phyloP scores from a whole-genome alignment of 2,113 vertebrate genomes.

The Clarias magur region DNA sequence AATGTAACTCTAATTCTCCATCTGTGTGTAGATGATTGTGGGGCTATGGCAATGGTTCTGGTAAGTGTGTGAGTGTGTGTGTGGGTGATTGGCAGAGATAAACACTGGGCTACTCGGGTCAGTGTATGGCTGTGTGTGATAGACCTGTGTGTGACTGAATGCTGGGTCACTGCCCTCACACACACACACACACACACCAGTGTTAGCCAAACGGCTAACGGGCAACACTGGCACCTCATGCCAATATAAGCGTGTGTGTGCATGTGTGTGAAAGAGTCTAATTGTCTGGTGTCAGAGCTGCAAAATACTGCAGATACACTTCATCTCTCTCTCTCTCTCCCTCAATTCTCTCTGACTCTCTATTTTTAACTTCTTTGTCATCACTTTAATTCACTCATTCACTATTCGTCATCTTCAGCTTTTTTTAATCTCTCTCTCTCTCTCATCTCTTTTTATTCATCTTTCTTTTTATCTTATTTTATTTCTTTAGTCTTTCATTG shows the following conservation, averaged over 20 bases:
- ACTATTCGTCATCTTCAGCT: neutral
- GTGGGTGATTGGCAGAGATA: slow-evolving; percentile 89
- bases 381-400: neutral
- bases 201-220: slow-evolving; percentile 70
- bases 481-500: neutral
- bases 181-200: slow-evolving; percentile 44
- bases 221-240: slow-evolving; percentile 71
- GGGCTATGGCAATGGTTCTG: slow-evolving; percentile 71
- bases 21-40: slow-evolving; percentile 89
- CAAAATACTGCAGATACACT: slow-evolving; percentile 67
- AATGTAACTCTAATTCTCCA: slow-evolving; percentile 79
- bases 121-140: slow-evolving; percentile 98
- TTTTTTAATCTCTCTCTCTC: neutral
- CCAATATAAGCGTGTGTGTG: slow-evolving; percentile 84
- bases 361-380: neutral
- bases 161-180: slow-evolving; percentile 71
- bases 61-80: slow-evolving; percentile 80
- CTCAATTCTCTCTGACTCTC: neutral
- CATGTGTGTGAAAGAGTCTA: slow-evolving; percentile 76
- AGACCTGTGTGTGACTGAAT: slow-evolving; percentile 73
- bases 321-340: slow-evolving; percentile 49
- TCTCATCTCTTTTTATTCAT: neutral
- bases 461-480: neutral
- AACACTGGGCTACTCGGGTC: slow-evolving; percentile 88
- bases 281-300: slow-evolving; percentile 74